A percentile compares a stretch with the other conserved stretches of the same genome.
Conservation (phyloP, 2,113 vertebrate genomes). For the Cyprinus carpio region DNA sequence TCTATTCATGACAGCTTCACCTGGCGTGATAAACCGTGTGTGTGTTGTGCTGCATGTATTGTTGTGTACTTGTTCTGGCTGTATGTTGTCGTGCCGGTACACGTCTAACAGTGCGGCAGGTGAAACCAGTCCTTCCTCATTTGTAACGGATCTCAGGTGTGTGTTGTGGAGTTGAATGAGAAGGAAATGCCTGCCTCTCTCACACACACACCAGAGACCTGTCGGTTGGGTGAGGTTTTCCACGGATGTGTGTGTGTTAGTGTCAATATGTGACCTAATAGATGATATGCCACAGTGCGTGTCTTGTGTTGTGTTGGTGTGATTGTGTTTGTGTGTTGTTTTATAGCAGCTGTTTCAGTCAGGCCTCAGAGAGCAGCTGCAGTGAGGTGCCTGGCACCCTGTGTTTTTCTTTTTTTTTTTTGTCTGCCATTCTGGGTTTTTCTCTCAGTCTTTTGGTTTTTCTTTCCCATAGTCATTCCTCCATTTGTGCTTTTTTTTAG, state of each 20-base stretch:
- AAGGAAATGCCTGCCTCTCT: constrained; percentile 49
- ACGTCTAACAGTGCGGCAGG: constrained; percentile 62
- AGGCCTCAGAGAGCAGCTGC: constrained; percentile 33
- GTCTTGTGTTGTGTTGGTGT: constrained; percentile 11
- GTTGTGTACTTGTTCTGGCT: background rate
- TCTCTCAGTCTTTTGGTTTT: constrained; percentile 30
- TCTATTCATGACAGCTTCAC: background rate
- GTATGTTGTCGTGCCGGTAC: constrained; percentile 59
- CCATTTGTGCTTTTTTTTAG: constrained; percentile 13
- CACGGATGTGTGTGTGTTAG: constrained; percentile 31
- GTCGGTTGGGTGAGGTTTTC: constrained; percentile 63
- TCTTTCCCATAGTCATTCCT: constrained; percentile 16
- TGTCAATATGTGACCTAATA: constrained; percentile 15
- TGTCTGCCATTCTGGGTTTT: constrained; percentile 23
- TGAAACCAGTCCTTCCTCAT: constrained; percentile 71
- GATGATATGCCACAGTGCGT: background rate
- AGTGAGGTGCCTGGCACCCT: constrained; percentile 27
- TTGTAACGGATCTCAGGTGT: constrained; percentile 56
- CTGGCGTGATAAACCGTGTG: constrained; percentile 14
- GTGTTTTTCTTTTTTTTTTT: too few species aligned
- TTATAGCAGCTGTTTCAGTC: constrained; percentile 61
- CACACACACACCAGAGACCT: constrained; percentile 45
- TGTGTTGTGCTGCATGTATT: constrained; percentile 10
- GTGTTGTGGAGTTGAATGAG: constrained; percentile 22
- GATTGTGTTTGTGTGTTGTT: constrained; percentile 54